These are phyloP conservation scores for Decapterus maruadsi DNA, from an alignment of 2,797 vertebrate species.

Conservation along the genomic window DNA sequence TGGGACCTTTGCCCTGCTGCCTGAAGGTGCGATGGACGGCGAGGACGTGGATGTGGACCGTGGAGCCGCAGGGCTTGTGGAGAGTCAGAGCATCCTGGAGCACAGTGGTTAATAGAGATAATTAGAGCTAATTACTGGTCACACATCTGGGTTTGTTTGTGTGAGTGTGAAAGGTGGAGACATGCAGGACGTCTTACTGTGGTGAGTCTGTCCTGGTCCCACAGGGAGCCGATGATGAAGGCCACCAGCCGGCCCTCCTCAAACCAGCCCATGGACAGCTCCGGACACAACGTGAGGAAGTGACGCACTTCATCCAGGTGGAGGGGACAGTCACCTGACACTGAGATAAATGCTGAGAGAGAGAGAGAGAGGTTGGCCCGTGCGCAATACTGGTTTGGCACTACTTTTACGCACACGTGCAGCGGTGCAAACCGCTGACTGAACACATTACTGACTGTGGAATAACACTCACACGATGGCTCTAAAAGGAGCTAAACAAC, in stretches of 20 bases:
- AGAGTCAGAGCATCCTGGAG: conserved; percentile 89
- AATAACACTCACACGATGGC: background rate
- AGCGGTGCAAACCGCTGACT: accelerated
- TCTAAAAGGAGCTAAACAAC: no score
- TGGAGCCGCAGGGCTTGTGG: conserved; percentile 89
- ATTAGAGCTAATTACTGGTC: background rate
- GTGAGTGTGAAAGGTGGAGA: background rate
- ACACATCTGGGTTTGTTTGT: background rate
- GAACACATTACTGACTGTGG: accelerated
- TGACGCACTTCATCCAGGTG: conserved; percentile 92
- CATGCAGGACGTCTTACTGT: conserved; percentile 79
- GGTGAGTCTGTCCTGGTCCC: conserved; percentile 93
- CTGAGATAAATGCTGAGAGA: conserved; percentile 91
- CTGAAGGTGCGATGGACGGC: conserved; percentile 92
- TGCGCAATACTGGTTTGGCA: conserved; percentile 42
- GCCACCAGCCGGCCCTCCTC: conserved; percentile 94
- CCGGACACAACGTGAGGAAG: conserved; percentile 94
- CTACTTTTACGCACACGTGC: conserved; percentile 43
- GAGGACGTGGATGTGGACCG: conserved; percentile 92
- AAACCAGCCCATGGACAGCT: conserved; percentile 97
- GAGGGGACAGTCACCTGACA: conserved; percentile 93
- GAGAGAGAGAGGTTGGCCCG: background rate
- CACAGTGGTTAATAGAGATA: background rate
- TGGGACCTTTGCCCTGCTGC: conserved; percentile 94
- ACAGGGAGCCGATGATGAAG: conserved; percentile 95